These are phyloP conservation scores for Cardinalis cardinalis DNA, from an alignment of 2,113 vertebrate species.

Conservation along the genomic window DNA sequence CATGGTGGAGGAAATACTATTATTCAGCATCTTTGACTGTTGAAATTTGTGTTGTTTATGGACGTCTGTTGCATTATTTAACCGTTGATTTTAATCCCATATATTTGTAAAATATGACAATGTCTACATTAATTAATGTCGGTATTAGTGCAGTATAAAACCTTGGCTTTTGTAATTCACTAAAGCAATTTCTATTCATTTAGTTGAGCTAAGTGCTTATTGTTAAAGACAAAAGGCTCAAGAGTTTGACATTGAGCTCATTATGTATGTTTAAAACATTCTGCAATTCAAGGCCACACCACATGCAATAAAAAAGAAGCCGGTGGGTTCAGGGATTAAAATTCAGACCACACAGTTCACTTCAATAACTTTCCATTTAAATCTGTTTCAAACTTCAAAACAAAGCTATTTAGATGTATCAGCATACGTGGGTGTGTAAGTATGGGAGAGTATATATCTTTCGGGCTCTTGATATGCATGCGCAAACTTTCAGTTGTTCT, in stretches of 20 bases:
- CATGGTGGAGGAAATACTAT: neutral
- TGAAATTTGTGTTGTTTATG: slow-evolving; percentile 15
- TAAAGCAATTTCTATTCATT: slow-evolving; percentile 91
- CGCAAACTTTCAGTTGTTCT: neutral
- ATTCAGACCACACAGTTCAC: slow-evolving; percentile 67
- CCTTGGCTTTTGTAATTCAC: slow-evolving; percentile 87
- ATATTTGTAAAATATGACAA: slow-evolving; percentile 61
- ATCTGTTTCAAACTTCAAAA: slow-evolving; percentile 69
- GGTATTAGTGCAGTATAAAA: slow-evolving; percentile 57
- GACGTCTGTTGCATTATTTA: neutral
- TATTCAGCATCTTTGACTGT: neutral
- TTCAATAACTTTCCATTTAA: slow-evolving; percentile 60
- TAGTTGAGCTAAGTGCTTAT: slow-evolving; percentile 88
- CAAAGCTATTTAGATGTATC: slow-evolving; percentile 47
- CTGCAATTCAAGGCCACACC: slow-evolving; percentile 88
- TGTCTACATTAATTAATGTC: slow-evolving; percentile 67
- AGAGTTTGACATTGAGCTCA: slow-evolving; percentile 86
- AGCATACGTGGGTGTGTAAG: neutral
- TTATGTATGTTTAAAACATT: slow-evolving; percentile 90
- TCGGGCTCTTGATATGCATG: neutral
- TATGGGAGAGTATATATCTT: neutral
- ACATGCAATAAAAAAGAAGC: slow-evolving; percentile 69
- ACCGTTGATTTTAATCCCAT: slow-evolving; percentile 21
- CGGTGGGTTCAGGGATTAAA: slow-evolving; percentile 75
- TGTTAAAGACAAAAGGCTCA: slow-evolving; percentile 89